A percentile compares a stretch with the other conserved stretches of the same genome.
phyloP scores from a whole-genome alignment of 1,140 invertebrate genomes.

The Samia ricini region DNA sequence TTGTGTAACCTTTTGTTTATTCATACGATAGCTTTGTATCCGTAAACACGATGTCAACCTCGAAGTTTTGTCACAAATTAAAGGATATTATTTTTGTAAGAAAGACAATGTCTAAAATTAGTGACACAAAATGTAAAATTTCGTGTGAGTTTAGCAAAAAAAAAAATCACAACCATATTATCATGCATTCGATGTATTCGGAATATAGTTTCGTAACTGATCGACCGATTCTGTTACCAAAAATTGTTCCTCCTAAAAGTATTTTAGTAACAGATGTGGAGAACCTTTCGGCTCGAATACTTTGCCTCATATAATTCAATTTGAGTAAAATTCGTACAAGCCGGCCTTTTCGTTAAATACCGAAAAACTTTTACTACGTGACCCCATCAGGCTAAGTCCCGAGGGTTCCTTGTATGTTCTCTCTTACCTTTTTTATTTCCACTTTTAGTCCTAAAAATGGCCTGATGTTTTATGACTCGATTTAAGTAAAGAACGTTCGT shows the following conservation, averaged over 20 bases:
- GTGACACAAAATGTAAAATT: no score
- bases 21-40: conserved; percentile 42
- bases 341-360: conserved; percentile 54
- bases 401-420: conserved; percentile 22
- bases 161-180: no score
- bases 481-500: conserved; percentile 36
- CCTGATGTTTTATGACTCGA: conserved; percentile 44
- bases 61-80: no score
- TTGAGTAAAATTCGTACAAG: conserved; percentile 34
- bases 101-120: no score
- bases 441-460: conserved; percentile 37
- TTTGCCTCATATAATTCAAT: conserved; percentile 46
- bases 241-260: no score
- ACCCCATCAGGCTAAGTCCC: conserved; percentile 48
- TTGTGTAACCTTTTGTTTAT: conserved; percentile 39
- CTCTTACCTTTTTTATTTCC: conserved; percentile 34
- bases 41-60: background rate
- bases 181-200: no score
- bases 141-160: no score
- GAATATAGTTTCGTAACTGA: no score
- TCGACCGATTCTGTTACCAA: no score
- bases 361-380: conserved; percentile 61
- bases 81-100: no score
- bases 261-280: background rate
- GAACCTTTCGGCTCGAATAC: conserved; percentile 17